A percentile compares a stretch with the other conserved stretches of the same genome.
These are phyloP conservation scores for Anas platyrhynchos DNA, from an alignment of 2,113 vertebrate species.

Conservation along the genomic window DNA sequence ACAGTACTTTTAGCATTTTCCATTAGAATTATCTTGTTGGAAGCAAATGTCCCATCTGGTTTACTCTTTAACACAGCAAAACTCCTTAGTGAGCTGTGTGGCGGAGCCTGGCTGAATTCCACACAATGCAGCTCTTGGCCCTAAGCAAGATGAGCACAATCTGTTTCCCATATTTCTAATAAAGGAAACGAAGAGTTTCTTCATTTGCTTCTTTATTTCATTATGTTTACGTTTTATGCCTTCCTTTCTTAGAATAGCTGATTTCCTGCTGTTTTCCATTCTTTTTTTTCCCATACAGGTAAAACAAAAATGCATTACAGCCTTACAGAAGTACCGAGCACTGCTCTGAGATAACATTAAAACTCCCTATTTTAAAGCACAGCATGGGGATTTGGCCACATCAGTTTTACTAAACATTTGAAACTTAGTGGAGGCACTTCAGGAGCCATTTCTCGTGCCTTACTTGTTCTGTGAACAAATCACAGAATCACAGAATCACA, in stretches of 20 bases:
- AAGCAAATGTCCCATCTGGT: slow-evolving; percentile 80
- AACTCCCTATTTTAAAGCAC: slow-evolving; percentile 28
- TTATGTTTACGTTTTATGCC: slow-evolving; percentile 60
- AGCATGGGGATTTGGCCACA: background rate
- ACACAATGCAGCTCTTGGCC: slow-evolving; percentile 62
- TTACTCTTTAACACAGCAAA: slow-evolving; percentile 64
- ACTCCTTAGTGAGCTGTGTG: slow-evolving; percentile 66
- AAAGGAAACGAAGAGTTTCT: slow-evolving; percentile 61
- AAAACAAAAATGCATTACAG: slow-evolving; percentile 49
- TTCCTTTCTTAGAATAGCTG: slow-evolving; percentile 54
- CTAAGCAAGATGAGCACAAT: slow-evolving; percentile 73
- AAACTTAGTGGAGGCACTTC: background rate
- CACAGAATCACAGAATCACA: no score
- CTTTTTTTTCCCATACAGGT: slow-evolving; percentile 45
- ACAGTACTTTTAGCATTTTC: slow-evolving; percentile 68
- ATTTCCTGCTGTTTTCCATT: slow-evolving; percentile 51
- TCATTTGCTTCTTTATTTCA: slow-evolving; percentile 67
- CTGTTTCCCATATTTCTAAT: slow-evolving; percentile 76
- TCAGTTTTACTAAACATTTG: background rate
- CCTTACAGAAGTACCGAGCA: background rate
- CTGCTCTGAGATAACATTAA: slow-evolving; percentile 38
- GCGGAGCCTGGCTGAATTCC: slow-evolving; percentile 69
- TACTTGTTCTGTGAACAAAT: background rate
- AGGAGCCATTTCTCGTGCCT: background rate
- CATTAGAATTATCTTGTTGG: slow-evolving; percentile 69